Evolutionary conservation across 2,888 invertebrate species (phyloP), one percentile per base, ranked within the genome.

Genomic region (Crossocerus cetratus): DNA sequence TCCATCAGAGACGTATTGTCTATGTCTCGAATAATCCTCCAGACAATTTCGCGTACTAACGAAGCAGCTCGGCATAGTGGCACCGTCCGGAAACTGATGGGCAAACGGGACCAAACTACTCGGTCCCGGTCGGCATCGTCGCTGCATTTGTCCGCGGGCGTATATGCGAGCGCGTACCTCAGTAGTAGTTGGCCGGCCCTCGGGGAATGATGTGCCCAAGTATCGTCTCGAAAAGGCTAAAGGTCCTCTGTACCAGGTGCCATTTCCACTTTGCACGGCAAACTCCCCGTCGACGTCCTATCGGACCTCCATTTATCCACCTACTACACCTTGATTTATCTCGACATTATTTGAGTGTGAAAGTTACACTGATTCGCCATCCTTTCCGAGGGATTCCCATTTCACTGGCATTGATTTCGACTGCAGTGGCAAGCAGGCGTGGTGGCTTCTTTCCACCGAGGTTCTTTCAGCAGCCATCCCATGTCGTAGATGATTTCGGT

Each of bases 21-120:
- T 64, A 67, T 69, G 69, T 74, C 59, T 69, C 71, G 77, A 79
- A 79, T 79, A 79, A 79, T 79, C 71, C 62, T 61, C 69, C 22
- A 66, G 65, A 71, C 74, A 77, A 74, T 79, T 80, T 72, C 63
- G 55, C 56, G n/a, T 60, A 60, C 65, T 79, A 74, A 74, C 71
- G 76, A 71, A 74, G 65, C 59, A 61, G 60, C 76, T 20, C 54
- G 65, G 44, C 45, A 32, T 32, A 32, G 32, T 21, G 4, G 16
- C n/a, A 0, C 20, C 45, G 60, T 13, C 20, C 66, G 43, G 67
- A 14, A 14, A 66, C 54, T 54, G 61, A 62, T 68, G 76, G 8
- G 32, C 70, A 78, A 76, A 77, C 63, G 67, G 66, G 45, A 59
- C 55, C 60, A 49, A 65, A 64, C 73, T 73, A 68, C 58, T 49